Conservation (phyloP, 1,140 invertebrate species). For the Holcopasites calliopsidis region DNA sequence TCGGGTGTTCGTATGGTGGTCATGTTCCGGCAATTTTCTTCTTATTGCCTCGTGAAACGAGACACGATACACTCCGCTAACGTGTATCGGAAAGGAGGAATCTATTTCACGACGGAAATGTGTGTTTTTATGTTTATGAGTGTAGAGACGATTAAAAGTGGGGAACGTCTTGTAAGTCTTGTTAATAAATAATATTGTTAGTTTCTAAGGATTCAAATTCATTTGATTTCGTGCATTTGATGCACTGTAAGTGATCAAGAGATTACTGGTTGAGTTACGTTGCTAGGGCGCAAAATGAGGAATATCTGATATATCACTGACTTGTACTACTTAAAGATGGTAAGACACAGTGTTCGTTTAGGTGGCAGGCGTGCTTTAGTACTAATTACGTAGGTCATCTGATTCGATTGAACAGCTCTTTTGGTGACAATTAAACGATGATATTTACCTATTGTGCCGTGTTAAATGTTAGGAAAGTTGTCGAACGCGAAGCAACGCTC, state of each 20-base stretch:
- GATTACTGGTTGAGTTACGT: no score
- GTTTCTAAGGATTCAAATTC: no score
- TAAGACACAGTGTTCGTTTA: no score
- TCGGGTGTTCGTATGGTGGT: no score
- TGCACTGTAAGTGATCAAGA: no score
- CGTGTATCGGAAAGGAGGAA: not conserved
- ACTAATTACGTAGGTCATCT: not conserved
- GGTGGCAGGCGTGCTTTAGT: no score
- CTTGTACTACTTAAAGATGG: not conserved
- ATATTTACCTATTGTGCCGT: not conserved
- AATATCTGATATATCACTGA: not conserved
- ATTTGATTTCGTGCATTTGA: no score
- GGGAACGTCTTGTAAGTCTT: not conserved
- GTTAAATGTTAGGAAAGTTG: conserved; percentile 10
- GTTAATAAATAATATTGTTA: no score
- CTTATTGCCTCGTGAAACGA: no score
- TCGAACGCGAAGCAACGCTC: not conserved
- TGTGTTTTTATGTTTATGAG: not conserved
- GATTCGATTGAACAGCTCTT: not conserved
- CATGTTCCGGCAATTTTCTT: not conserved
- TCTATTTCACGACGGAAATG: not conserved
- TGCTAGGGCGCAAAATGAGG: not conserved
- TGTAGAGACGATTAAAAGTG: not conserved
- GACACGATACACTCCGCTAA: not conserved
- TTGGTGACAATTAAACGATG: no score